Evolutionary conservation across 2,888 invertebrate species (phyloP).

Genomic region (Drosophila demipolita): DNA sequence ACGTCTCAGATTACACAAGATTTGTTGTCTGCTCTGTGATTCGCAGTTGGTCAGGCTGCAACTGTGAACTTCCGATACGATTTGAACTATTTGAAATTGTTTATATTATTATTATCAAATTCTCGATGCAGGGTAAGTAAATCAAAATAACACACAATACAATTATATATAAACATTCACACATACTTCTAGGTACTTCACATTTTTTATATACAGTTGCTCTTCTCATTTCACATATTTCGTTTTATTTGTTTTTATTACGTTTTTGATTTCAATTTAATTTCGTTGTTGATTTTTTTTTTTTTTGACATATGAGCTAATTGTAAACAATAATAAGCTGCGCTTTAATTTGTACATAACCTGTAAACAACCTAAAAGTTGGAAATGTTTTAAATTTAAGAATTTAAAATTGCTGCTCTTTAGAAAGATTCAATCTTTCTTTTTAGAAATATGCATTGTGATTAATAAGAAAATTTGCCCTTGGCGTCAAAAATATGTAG

Average conservation of each 20-base stretch:
- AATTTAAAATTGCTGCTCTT: background rate
- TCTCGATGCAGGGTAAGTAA: slow-evolving; percentile 3
- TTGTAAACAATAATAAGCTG: slow-evolving; percentile 26
- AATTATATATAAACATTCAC: slow-evolving; percentile 7
- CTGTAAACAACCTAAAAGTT: background rate
- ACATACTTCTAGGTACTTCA: background rate
- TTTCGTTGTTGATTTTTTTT: slow-evolving; percentile 10
- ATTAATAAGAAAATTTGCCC: background rate
- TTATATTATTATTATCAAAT: slow-evolving; percentile 23
- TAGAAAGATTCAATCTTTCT: background rate
- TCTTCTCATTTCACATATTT: slow-evolving; percentile 45
- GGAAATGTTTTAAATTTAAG: background rate
- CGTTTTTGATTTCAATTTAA: slow-evolving; percentile 64
- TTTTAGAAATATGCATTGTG: background rate
- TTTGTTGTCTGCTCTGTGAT: slow-evolving; percentile 23
- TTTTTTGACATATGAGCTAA: slow-evolving; percentile 55
- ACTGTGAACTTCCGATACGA: slow-evolving; percentile 50
- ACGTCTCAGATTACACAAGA: slow-evolving; percentile 74
- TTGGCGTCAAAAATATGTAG: background rate
- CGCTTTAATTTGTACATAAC: slow-evolving; percentile 3
- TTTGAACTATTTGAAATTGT: slow-evolving; percentile 38
- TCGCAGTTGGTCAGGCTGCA: slow-evolving; percentile 1
- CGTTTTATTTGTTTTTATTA: slow-evolving; percentile 63
- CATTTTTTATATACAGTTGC: slow-evolving; percentile 9
- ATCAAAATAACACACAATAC: slow-evolving; percentile 16